Conservation (phyloP, 1,140 invertebrate species). For the Aphidius gifuensis region DNA sequence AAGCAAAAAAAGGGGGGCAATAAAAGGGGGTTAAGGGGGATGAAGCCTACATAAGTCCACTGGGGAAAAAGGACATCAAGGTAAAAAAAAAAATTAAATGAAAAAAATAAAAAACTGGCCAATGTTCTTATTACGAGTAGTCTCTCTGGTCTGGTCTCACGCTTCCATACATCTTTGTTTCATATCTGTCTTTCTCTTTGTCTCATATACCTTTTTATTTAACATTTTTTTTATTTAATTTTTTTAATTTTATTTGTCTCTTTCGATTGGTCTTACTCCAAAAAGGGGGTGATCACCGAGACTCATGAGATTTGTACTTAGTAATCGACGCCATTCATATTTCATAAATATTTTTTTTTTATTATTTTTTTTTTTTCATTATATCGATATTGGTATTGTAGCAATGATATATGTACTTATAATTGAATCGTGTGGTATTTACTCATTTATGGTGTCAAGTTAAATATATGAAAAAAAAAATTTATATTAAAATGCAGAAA, state of each 20-base stretch:
- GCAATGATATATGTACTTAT: too few relatives aligned
- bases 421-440: too few relatives aligned
- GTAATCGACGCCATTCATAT: too few relatives aligned
- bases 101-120: slow-evolving; percentile 51
- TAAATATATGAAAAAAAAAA: too few relatives aligned
- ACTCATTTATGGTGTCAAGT: too few relatives aligned
- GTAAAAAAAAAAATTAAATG: slow-evolving; percentile 12
- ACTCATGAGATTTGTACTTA: too few relatives aligned
- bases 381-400: too few relatives aligned
- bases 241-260: not conserved
- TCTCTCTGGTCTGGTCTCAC: slow-evolving; percentile 45
- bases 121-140: slow-evolving; percentile 53
- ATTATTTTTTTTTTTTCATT: too few relatives aligned
- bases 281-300: too few relatives aligned
- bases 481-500: too few relatives aligned
- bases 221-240: slow-evolving; percentile 6
- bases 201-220: slow-evolving; percentile 19
- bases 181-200: slow-evolving; percentile 20
- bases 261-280: too few relatives aligned
- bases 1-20: slow-evolving; percentile 14
- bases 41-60: slow-evolving; percentile 26
- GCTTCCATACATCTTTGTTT: slow-evolving; percentile 42
- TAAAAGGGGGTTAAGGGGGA: slow-evolving; percentile 26
- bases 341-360: too few relatives aligned
- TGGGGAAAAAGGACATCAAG: not conserved